Evolutionary conservation across 2,113 vertebrate species (phyloP).

Genomic region (Chroicocephalus ridibundus): DNA sequence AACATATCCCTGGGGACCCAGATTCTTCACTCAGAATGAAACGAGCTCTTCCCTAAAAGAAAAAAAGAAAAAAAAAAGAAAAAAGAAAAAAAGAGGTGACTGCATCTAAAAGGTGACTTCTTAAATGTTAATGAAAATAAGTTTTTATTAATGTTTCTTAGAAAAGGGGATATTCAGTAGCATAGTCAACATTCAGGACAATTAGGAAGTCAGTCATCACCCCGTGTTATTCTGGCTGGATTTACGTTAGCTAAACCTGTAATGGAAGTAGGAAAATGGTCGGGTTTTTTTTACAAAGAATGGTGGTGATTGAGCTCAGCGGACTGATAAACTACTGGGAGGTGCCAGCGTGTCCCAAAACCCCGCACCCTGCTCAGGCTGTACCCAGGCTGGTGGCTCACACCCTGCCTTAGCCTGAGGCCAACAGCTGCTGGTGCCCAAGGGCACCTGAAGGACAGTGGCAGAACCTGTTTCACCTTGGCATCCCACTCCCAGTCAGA

Average conservation of each 20-base stretch:
- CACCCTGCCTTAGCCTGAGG: neutral
- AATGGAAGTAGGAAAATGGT: neutral
- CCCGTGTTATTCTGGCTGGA: neutral
- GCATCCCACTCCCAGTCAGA: neutral
- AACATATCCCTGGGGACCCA: neutral
- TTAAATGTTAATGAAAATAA: neutral
- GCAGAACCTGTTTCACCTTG: neutral
- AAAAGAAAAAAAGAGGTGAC: too few species aligned
- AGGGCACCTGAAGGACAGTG: fast-evolving
- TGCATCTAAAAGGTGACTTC: neutral
- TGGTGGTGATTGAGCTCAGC: neutral
- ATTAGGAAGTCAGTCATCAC: neutral
- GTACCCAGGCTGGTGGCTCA: neutral
- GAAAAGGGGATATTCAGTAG: neutral
- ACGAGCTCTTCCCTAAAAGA: neutral
- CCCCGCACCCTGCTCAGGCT: too few species aligned
- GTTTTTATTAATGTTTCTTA: neutral
- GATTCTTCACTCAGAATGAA: neutral
- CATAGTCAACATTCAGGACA: neutral
- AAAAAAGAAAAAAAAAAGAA: fast-evolving
- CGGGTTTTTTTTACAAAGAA: neutral
- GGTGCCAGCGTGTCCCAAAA: neutral
- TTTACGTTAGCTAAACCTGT: neutral
- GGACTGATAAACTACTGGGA: neutral
- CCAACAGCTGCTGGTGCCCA: too few species aligned